phyloP scores from a whole-genome alignment of 2,113 vertebrate genomes.

The Thalassarche chlororhynchos region DNA sequence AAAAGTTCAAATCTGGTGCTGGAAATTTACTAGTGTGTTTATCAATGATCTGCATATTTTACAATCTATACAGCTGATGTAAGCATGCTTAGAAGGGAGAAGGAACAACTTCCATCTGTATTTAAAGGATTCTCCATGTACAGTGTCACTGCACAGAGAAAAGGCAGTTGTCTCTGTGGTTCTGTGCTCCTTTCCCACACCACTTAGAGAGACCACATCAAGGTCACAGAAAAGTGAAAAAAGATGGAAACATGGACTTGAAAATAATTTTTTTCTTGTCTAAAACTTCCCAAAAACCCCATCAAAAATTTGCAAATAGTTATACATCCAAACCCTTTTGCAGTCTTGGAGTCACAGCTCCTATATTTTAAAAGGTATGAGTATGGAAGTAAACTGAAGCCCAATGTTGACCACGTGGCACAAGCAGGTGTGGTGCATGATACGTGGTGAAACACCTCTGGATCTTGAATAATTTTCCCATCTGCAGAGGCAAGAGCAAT shows the following conservation, averaged over 20 bases:
- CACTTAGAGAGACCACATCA: background rate
- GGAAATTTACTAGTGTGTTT: background rate
- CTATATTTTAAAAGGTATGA: background rate
- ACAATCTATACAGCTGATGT: background rate
- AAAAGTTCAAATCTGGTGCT: background rate
- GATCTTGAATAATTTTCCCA: background rate
- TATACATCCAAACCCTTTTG: background rate
- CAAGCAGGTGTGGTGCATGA: background rate
- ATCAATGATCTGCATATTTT: background rate
- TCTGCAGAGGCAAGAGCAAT: background rate
- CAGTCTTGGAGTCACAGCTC: background rate
- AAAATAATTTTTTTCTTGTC: background rate
- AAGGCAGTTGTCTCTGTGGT: background rate
- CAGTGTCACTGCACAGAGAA: background rate
- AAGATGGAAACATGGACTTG: background rate
- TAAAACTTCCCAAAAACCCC: background rate
- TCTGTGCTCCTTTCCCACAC: background rate
- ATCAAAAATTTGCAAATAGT: background rate
- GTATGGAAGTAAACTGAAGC: background rate
- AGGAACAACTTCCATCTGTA: background rate
- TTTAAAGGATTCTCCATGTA: background rate
- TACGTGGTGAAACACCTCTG: rapidly evolving
- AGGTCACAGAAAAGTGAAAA: background rate
- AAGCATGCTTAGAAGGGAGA: background rate
- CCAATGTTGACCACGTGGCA: background rate